Evolutionary conservation across 2,888 invertebrate genomes (phyloP), one percentile per base, ranked within the genome.

Genomic region (Nebria salina): DNA sequence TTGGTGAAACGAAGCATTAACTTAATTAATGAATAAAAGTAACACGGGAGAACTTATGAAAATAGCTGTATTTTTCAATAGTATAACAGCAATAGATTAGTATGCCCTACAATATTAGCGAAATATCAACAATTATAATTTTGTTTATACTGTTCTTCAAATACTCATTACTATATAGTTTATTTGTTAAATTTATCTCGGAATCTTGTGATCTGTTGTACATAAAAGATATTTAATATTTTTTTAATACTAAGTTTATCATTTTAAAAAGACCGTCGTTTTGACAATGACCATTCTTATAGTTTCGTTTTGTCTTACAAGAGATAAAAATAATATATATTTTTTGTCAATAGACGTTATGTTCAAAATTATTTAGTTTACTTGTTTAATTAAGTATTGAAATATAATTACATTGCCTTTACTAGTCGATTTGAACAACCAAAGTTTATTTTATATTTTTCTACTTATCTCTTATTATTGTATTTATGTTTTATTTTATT

Each of bases 351-450:
- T 70, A 41, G 65, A 65, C 73, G 15, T 73, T 76, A 42, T 72
- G 73, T 80, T 80, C 75, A 80, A 80, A 80, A 80, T 75, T 64
- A 70, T 75, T 80, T 75, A 75, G 80, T 80, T 80, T 66, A 75
- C 74, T 74, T 79, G 41, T 72, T 72, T 80, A 41, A 74, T 79
- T 34, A 70, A 75, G 74, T 75, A 65, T 81, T 76, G 65, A 76
- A 76, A 73, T 73, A 75, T 79, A 78, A 54, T 73, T 78, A 75
- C 72, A 81, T 76, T 81, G 86, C 83, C 83, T 84, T 85, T 86
- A 87, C 89, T 89, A 89, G 89, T 89, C 89, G 86, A 87, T 87
- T 86, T 85, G 85, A 88, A 86, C 87, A 89, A 88, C 89, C 89
- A 89, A 89, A 89, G 89, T 88, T 84, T 83, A 84, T 84, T 84